Evolutionary conservation across 2,797 vertebrate species (phyloP).

Genomic region (Trachops cirrhosus): DNA sequence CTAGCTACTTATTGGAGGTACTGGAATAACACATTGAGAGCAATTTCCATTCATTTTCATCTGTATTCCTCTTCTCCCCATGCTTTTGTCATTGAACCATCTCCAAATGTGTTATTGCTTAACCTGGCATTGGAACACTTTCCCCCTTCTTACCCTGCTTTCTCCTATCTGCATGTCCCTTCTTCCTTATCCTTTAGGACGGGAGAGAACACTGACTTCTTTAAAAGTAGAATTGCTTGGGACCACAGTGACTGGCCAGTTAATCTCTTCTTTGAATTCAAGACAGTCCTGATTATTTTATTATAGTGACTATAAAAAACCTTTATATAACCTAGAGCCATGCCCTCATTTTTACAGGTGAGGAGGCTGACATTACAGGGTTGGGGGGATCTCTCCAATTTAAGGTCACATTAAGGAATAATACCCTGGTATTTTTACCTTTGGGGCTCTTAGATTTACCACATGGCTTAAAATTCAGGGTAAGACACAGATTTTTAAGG

Average conservation of each 20-base stretch:
- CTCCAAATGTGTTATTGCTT: not conserved
- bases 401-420: not conserved
- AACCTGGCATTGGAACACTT: not conserved
- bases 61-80: not conserved
- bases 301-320: not conserved
- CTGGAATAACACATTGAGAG: not conserved
- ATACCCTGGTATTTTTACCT: not conserved
- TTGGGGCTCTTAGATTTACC: not conserved
- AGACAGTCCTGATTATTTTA: not conserved
- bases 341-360: not conserved
- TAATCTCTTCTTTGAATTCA: not conserved
- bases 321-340: not conserved
- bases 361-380: not conserved
- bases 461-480: not conserved
- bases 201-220: not conserved
- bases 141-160: not conserved
- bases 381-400: not conserved
- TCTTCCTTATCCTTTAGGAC: not conserved
- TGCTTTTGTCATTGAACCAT: not conserved
- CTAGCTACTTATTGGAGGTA: not conserved
- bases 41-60: not conserved
- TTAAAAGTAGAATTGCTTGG: not conserved
- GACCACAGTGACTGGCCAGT: not conserved
- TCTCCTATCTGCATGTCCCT: not conserved
- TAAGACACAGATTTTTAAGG: not conserved